These are phyloP conservation scores for Cynopterus sphinx DNA, from an alignment of 2,797 vertebrate genomes.

Conservation along the genomic window DNA sequence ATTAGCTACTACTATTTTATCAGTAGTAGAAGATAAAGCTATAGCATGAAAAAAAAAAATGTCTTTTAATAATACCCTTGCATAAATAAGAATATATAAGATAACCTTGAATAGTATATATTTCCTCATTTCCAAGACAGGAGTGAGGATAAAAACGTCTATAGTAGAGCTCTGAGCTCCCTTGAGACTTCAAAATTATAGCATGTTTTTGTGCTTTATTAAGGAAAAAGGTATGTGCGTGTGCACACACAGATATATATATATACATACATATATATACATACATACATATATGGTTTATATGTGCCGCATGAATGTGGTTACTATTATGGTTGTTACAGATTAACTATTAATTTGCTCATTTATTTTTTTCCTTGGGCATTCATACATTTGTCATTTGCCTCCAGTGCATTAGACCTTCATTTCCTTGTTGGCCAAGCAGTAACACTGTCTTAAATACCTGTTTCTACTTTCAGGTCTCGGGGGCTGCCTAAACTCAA, in stretches of 20 bases:
- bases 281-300: neutral
- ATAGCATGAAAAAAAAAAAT: neutral
- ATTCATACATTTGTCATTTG: neutral
- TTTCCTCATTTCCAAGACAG: constrained; percentile 26
- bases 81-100: neutral
- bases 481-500: constrained; percentile 93
- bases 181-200: constrained; percentile 13
- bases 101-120: neutral
- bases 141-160: neutral
- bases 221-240: neutral
- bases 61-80: constrained; percentile 12
- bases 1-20: constrained; percentile 4
- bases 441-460: constrained; percentile 45
- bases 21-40: neutral
- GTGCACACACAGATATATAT: neutral
- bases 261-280: neutral
- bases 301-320: neutral
- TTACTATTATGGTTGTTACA: neutral
- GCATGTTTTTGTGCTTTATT: neutral
- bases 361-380: neutral
- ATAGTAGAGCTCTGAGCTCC: neutral
- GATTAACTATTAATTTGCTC: neutral
- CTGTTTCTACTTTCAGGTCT: constrained; percentile 84
- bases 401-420: constrained; percentile 28
- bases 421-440: constrained; percentile 35